A percentile compares a stretch with the other conserved stretches of the same genome.
Conservation (phyloP, 1,140 invertebrate species). For the Halesus radiatus region DNA sequence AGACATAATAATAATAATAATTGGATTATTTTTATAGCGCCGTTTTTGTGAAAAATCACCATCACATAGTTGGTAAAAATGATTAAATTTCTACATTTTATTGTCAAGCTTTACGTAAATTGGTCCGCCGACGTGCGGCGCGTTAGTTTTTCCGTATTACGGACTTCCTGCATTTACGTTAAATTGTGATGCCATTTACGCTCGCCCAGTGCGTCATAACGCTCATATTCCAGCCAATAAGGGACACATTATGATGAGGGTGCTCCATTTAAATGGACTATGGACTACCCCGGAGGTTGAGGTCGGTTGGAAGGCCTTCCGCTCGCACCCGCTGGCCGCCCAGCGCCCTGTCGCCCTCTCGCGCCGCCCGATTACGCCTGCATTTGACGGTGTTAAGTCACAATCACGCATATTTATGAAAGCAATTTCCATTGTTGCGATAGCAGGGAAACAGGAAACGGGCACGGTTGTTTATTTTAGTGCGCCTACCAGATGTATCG, state of each 20-base stretch:
- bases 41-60: too few species aligned
- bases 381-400: conserved; percentile 48
- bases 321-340: background rate
- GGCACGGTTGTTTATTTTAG: background rate
- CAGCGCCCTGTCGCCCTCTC: conserved; percentile 15
- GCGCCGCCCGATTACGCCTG: conserved; percentile 35
- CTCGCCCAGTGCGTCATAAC: conserved; percentile 34
- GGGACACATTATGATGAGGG: conserved; percentile 56
- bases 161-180: background rate
- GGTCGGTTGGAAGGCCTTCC: background rate
- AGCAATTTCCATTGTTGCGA: conserved; percentile 49
- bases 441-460: conserved; percentile 30
- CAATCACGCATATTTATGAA: conserved; percentile 52
- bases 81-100: too few species aligned
- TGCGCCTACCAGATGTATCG: too few species aligned
- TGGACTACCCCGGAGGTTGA: background rate
- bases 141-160: background rate
- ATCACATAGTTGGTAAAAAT: too few species aligned
- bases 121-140: background rate
- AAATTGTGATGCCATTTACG: conserved; percentile 1
- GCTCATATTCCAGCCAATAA: conserved; percentile 50
- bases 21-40: too few species aligned
- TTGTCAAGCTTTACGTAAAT: conserved; percentile 9
- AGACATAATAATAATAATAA: too few species aligned
- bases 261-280: conserved; percentile 45